phyloP scores from a whole-genome alignment of 1,140 invertebrate species.

The Apis mellifera region Amel_HAv3.1 CM009940.2:9111501-9112000 shows the following conservation, averaged over 20 bases:
- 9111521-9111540: conserved; percentile 16
- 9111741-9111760: not conserved
- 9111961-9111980: too few relatives aligned
- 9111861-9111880: too few relatives aligned
- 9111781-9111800: not conserved
- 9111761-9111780: not conserved
- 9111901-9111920: too few relatives aligned
- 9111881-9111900: not conserved
- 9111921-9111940: too few relatives aligned
- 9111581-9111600: conserved; percentile 49
- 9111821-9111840: not conserved
- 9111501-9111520: conserved; percentile 49
- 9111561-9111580: conserved; percentile 38
- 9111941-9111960: too few relatives aligned
- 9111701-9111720: not conserved
- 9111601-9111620: not conserved
- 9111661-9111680: conserved; percentile 52
- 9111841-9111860: not conserved
- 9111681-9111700: too few relatives aligned
- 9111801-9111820: too few relatives aligned
- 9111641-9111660: conserved; percentile 44
- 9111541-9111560: conserved; percentile 38
- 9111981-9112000: not conserved
- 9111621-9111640: conserved; percentile 40
- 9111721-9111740: not conserved